Evolutionary conservation across 1,140 invertebrate genomes (phyloP), one percentile per base, ranked within the genome.

Genomic region (Lanistes nyassanus): DNA sequence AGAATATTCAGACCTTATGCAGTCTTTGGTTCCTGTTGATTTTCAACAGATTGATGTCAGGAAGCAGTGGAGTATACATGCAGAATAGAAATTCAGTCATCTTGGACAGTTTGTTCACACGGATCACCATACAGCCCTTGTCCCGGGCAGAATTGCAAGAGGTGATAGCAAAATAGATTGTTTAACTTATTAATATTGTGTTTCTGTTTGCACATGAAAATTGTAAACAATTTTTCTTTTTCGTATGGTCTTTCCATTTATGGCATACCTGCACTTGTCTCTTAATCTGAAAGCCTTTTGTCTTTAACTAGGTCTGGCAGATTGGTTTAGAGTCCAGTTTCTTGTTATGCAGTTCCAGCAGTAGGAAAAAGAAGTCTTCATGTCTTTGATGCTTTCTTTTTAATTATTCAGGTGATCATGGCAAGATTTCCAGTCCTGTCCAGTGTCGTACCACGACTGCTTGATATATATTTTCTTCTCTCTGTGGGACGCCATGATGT

Each of bases 391-490:
- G 23, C 34, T 65, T 42, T 36, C 23, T 53, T 58, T 78, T 53
- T 75, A 26, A 47, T 70, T 68, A 76, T 76, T 19, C 73, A 89
- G 87, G 82, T 90, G 19, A 88, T 90, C 53, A 67, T 65, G 13
- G 80, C 74, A 13, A 83, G 83, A 79, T 96, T 94, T 90, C 93
- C 95, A 13, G 82, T 91, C 64, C 89, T 98, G 56, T 89, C 90
- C n/a, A 94, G 94, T 1, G 92, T 97, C 11, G 92, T 93, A 34
- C 91, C 92, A 64, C 93, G 92, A 84, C 94, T 98, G 78, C 91
- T 97, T 23, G 92, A 95, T 83, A 94, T 97, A 0, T 98, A 96
- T 87, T 91, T 94, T 74, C 90, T 95, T 82, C 93, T 96, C 88
- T 94, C 94, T 56, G 91, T 92, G 65, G 93, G 93, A 26, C 91